Evolutionary conservation across 2,113 vertebrate genomes (phyloP).

Genomic region (Strix aluco): DNA sequence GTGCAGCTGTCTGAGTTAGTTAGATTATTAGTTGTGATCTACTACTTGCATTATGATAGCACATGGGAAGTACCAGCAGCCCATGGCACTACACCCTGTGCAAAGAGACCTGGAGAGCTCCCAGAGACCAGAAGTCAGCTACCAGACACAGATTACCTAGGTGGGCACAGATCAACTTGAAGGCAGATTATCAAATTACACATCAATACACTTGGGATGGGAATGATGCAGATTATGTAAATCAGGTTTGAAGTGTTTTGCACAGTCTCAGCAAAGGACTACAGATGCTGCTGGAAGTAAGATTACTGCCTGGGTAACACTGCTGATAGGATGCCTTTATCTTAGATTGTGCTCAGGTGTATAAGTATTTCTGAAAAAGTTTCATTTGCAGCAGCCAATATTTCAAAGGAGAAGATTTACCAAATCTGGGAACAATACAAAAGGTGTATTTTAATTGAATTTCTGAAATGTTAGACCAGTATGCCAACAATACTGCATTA

Average conservation of each 20-base stretch:
- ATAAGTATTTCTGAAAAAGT: not conserved
- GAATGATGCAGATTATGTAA: not conserved
- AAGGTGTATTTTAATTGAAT: not conserved
- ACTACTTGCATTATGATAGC: not conserved
- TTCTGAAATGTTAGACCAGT: not conserved
- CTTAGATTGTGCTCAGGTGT: slow-evolving; percentile 10
- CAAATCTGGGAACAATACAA: not conserved
- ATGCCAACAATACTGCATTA: not conserved
- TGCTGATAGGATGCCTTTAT: not conserved
- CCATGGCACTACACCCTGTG: rapidly evolving
- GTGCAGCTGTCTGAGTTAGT: not conserved
- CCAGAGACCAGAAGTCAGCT: not conserved
- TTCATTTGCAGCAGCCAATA: not conserved
- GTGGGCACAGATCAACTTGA: not conserved
- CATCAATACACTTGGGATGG: not conserved
- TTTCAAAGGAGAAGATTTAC: not conserved
- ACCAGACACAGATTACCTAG: not conserved
- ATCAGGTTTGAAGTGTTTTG: not conserved
- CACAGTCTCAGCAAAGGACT: not conserved
- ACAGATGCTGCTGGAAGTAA: not conserved
- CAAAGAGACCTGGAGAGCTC: not conserved
- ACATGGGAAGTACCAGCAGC: not conserved
- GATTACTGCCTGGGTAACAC: not conserved
- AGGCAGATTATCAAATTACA: not conserved
- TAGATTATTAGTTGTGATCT: not conserved